phyloP scores from a whole-genome alignment of 2,797 vertebrate genomes.

The Lutjanus campechanus region DNA sequence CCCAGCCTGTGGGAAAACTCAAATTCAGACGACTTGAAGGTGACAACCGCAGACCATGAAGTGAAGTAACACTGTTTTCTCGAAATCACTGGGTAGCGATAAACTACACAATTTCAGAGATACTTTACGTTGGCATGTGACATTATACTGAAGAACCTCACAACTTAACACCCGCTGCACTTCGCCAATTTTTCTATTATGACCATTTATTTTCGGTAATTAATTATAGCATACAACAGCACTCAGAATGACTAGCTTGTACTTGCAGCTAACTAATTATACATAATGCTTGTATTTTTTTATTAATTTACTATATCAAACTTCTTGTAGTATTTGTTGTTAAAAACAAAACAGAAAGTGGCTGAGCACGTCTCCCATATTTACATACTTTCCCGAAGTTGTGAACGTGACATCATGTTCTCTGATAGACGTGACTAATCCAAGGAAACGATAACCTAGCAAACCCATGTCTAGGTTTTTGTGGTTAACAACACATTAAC shows the following conservation, averaged over 20 bases:
- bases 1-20: slow-evolving; percentile 54
- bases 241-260: not conserved
- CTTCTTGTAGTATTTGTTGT: not conserved
- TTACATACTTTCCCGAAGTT: not conserved
- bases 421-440: slow-evolving; percentile 46
- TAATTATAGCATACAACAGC: not conserved
- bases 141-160: not conserved
- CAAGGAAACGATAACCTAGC: slow-evolving; percentile 35
- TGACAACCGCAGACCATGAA: not conserved
- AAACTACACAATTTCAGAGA: not conserved
- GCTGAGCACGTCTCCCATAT: not conserved
- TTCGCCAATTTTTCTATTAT: not conserved
- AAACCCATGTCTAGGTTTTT: not conserved
- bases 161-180: not conserved
- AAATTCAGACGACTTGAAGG: not conserved
- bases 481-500: not conserved
- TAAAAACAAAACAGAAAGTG: not conserved
- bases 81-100: not conserved
- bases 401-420: slow-evolving; percentile 40
- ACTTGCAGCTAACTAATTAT: not conserved
- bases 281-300: not conserved
- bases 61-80: not conserved
- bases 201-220: not conserved
- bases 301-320: not conserved
- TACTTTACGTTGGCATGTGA: not conserved